Evolutionary conservation across 2,888 invertebrate genomes (phyloP), one percentile per base, ranked within the genome.

Genomic region (Serripes groenlandicus): DNA sequence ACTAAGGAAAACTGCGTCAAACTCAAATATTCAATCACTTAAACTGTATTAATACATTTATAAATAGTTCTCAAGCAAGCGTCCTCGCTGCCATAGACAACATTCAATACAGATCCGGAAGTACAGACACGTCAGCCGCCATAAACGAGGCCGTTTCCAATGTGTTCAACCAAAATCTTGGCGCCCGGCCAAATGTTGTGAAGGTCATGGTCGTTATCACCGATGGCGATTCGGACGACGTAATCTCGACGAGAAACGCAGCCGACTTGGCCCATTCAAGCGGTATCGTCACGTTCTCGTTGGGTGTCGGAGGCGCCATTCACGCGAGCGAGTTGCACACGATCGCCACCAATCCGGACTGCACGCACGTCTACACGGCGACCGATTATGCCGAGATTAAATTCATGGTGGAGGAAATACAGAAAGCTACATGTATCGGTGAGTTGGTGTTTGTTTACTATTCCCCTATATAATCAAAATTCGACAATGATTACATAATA

Each of bases 401-500:
- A 70, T 87, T 89, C 18, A 79, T 92, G 68, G 87, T 81, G 32
- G 87, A 90, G 32, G 91, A 92, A 68, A 90, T 92, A 28, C 89
- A 89, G 58, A 83, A 89, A 28, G 88, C 89, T 28, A 87, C 91
- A 0, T 92, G 92, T 60, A 80, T 78, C 75, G 91, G 92, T 92
- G 75, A 54, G 60, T 66, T 15, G 32, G 11, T n/a, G 11, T n/a
- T n/a, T n/a, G n/a, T n/a, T n/a, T n/a, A n/a, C n/a, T n/a, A n/a
- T n/a, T n/a, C n/a, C n/a, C n/a, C n/a, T n/a, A n/a, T n/a, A n/a
- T n/a, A n/a, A n/a, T n/a, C n/a, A n/a, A n/a, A n/a, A n/a, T n/a
- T n/a, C n/a, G n/a, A n/a, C n/a, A n/a, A n/a, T n/a, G n/a, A n/a
- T n/a, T n/a, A 49, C 70, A n/a, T n/a, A n/a, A n/a, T n/a, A n/a